Evolutionary conservation across 2,888 invertebrate genomes (phyloP).

Genomic region (Cantharis rustica): DNA sequence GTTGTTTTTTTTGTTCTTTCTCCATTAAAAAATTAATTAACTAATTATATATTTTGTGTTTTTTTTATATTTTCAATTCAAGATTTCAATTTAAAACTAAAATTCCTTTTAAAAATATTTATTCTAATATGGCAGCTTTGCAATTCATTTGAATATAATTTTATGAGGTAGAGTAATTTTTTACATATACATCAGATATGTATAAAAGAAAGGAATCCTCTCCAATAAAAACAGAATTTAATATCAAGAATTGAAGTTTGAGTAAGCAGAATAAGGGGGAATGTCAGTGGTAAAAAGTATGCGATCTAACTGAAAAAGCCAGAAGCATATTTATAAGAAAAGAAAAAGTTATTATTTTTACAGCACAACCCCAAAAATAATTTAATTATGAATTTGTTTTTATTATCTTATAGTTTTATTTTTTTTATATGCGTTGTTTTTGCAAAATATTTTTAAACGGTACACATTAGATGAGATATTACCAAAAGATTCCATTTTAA

Average conservation of each 20-base stretch:
- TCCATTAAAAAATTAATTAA: not conserved
- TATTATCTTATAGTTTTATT: not conserved
- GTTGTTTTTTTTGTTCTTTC: too few relatives aligned
- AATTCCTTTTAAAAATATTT: not conserved
- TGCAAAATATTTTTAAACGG: not conserved
- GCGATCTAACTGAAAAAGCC: not conserved
- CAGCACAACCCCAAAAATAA: not conserved
- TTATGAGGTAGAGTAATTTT: not conserved
- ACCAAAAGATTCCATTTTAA: not conserved
- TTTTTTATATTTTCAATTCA: not conserved
- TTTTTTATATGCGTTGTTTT: not conserved
- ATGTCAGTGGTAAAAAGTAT: not conserved
- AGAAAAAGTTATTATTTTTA: not conserved
- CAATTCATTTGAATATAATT: not conserved
- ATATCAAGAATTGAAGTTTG: not conserved
- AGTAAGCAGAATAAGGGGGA: not conserved
- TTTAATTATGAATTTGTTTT: not conserved
- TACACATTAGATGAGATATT: not conserved
- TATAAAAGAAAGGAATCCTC: not conserved
- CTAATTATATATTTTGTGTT: not conserved
- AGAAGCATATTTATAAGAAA: not conserved
- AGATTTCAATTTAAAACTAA: not conserved
- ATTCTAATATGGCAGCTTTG: not conserved
- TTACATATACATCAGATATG: not conserved
- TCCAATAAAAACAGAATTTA: not conserved